phyloP scores from a whole-genome alignment of 2,113 vertebrate species.

The Cyrtonyx montezumae region DNA sequence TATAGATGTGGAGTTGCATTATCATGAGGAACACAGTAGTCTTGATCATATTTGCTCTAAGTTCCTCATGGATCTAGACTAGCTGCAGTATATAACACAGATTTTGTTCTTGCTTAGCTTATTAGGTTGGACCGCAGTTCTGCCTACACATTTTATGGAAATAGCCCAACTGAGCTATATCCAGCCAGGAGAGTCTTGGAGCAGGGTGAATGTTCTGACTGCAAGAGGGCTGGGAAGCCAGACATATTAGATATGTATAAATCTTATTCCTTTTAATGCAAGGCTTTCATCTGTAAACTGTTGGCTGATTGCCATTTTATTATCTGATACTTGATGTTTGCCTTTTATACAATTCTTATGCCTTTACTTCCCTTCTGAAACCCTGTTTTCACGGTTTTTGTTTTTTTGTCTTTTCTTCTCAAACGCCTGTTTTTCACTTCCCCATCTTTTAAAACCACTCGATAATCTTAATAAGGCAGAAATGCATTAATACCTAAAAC shows the following conservation, averaged over 20 bases:
- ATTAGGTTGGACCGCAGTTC: background rate
- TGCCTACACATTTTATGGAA: rapidly evolving
- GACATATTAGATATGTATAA: background rate
- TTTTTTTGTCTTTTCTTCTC: background rate
- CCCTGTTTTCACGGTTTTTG: background rate
- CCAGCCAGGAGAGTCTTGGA: background rate
- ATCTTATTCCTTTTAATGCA: conserved; percentile 17
- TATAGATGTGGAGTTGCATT: background rate
- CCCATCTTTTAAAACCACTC: background rate
- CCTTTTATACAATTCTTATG: background rate
- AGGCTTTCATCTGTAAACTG: conserved; percentile 18
- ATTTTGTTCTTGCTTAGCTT: background rate
- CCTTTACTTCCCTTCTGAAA: conserved; percentile 7
- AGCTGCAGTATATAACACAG: background rate
- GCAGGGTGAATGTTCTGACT: background rate
- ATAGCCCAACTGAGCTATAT: background rate
- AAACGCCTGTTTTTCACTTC: background rate
- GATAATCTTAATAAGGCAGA: background rate
- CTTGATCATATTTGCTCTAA: background rate
- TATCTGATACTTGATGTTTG: background rate
- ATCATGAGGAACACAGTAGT: background rate
- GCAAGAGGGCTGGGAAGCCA: background rate
- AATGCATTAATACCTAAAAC: background rate
- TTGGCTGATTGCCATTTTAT: conserved; percentile 43
- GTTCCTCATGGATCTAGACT: background rate